A percentile compares a stretch with the other conserved stretches of the same genome.
These are phyloP conservation scores for Bombus huntii DNA, from an alignment of 1,140 invertebrate genomes.

Conservation along the genomic window DNA sequence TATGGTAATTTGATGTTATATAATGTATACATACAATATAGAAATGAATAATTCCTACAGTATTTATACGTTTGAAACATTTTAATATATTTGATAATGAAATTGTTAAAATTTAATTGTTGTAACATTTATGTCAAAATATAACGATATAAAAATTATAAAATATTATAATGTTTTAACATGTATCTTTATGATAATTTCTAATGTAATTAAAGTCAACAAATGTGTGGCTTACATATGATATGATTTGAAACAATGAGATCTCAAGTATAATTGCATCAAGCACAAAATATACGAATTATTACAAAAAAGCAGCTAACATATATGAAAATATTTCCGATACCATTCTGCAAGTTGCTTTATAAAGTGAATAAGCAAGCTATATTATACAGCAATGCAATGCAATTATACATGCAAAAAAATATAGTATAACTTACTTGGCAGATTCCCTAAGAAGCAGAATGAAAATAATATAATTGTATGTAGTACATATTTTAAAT, in stretches of 20 bases:
- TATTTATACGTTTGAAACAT: background rate
- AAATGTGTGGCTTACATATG: background rate
- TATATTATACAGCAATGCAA: slow-evolving; percentile 56
- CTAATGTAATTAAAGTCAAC: background rate
- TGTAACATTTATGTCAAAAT: background rate
- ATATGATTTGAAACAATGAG: slow-evolving; percentile 13
- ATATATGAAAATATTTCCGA: slow-evolving; percentile 12
- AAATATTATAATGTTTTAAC: background rate
- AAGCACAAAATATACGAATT: slow-evolving; percentile 27
- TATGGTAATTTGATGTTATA: background rate
- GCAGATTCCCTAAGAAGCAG: slow-evolving; percentile 83
- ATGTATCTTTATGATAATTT: background rate
- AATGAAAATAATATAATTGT: slow-evolving; percentile 78
- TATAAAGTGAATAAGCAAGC: slow-evolving; percentile 48
- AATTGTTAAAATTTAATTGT: background rate
- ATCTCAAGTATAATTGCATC: slow-evolving; percentile 49
- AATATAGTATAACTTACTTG: slow-evolving; percentile 81
- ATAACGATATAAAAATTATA: background rate
- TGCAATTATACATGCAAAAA: slow-evolving; percentile 72
- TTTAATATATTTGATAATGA: background rate
- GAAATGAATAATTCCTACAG: background rate
- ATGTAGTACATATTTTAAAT: slow-evolving; percentile 57
- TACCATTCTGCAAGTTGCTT: slow-evolving; percentile 21
- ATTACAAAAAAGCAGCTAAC: slow-evolving; percentile 31
- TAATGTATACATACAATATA: background rate